These are phyloP conservation scores for Agapornis roseicollis DNA, from an alignment of 2,113 vertebrate genomes.

Conservation along the genomic window DNA sequence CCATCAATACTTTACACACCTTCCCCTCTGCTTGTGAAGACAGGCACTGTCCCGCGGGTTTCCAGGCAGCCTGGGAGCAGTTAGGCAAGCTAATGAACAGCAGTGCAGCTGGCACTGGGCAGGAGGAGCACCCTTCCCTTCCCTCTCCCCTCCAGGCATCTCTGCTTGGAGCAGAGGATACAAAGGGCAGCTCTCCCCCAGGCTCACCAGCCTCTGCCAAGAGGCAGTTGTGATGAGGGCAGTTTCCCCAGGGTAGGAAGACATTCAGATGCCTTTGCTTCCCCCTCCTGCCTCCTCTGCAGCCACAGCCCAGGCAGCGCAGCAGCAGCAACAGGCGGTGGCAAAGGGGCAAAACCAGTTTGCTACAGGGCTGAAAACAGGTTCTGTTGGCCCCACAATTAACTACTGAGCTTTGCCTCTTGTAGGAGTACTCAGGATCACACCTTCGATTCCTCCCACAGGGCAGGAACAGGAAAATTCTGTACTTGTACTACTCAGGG, in stretches of 20 bases:
- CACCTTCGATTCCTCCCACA: not conserved
- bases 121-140: not conserved
- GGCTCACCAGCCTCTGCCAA: not conserved
- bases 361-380: not conserved
- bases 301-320: not conserved
- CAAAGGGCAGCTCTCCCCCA: not conserved
- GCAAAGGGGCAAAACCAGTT: conserved; percentile 3
- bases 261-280: not conserved
- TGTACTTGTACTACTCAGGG: not conserved
- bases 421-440: not conserved
- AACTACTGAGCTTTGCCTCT: not conserved
- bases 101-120: not conserved
- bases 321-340: not conserved
- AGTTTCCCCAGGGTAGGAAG: not conserved
- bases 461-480: not conserved
- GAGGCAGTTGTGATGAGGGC: not conserved
- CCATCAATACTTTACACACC: not conserved
- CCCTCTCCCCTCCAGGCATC: not conserved
- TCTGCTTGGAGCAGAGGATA: not conserved
- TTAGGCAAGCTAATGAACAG: not conserved
- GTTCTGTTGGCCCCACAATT: not conserved
- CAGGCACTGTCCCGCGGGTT: not conserved
- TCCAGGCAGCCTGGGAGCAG: not conserved
- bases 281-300: not conserved
- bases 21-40: conserved; percentile 10